Conservation (phyloP, 2,113 vertebrate genomes). For the Plecturocebus donacophilus region DNA sequence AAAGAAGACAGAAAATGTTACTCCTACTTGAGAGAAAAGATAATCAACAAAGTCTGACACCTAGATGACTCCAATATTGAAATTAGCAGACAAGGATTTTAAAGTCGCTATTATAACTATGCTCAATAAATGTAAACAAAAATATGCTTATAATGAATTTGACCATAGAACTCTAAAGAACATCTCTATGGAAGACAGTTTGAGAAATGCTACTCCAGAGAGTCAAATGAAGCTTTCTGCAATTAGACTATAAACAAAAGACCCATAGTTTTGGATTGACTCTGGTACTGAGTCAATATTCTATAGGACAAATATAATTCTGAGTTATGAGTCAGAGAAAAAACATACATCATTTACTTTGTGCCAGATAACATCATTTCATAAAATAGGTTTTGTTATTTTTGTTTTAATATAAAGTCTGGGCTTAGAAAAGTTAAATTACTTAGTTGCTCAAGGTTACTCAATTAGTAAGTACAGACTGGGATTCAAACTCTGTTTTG, state of each 20-base stretch:
- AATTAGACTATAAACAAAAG: background rate
- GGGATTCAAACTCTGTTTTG: background rate
- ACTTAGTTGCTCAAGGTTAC: background rate
- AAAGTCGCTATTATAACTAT: background rate
- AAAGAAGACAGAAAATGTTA: background rate
- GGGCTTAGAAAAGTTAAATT: background rate
- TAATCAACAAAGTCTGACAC: background rate
- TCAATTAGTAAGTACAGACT: background rate
- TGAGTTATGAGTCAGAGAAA: constrained; percentile 9
- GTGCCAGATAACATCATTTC: background rate
- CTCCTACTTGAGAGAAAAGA: background rate
- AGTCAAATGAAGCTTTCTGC: background rate
- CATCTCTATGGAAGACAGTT: background rate
- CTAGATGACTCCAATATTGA: background rate
- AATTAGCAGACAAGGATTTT: constrained; percentile 21
- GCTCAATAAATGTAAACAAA: background rate
- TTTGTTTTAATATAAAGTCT: background rate
- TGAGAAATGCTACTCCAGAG: background rate
- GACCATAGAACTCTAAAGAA: background rate
- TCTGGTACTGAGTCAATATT: background rate
- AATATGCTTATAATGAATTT: background rate
- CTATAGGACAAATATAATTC: background rate
- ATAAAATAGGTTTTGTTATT: constrained; percentile 20
- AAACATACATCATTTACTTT: background rate
- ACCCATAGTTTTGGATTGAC: background rate